Percentiles rank a stretch among this genome's conserved stretches.
Conservation (phyloP, 2,888 invertebrate genomes). For the Chrysolina oricalcia region DNA sequence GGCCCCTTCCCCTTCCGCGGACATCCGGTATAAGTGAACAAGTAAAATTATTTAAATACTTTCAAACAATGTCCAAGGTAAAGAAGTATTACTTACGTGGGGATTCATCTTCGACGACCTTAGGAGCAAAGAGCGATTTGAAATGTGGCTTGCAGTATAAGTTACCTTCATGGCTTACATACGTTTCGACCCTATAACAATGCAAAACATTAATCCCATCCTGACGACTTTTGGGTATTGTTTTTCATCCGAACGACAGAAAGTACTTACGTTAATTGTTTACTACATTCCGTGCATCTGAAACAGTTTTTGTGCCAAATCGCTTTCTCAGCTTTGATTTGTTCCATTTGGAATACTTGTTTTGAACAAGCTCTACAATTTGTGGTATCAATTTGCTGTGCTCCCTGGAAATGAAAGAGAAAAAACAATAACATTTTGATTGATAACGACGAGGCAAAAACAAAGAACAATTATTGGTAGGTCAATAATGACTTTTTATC, state of each 20-base stretch:
- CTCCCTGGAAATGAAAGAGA: constrained; percentile 66
- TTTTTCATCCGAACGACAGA: not conserved
- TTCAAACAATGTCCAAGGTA: too few relatives aligned
- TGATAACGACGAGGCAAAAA: not conserved
- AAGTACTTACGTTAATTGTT: constrained; percentile 87
- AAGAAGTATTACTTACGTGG: constrained; percentile 74
- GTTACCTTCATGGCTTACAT: constrained; percentile 91
- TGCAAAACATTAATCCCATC: constrained; percentile 16
- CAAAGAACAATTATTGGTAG: not conserved
- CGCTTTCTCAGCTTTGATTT: constrained; percentile 91
- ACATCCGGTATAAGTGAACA: too few relatives aligned
- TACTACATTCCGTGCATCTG: constrained; percentile 93
- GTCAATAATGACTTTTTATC: too few relatives aligned
- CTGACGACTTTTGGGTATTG: not conserved
- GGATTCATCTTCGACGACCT: constrained; percentile 84
- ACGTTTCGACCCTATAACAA: constrained; percentile 87
- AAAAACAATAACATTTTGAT: not conserved
- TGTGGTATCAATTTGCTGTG: constrained; percentile 73
- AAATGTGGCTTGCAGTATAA: constrained; percentile 96
- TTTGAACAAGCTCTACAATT: constrained; percentile 90
- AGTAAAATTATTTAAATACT: too few relatives aligned
- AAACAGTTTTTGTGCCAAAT: constrained; percentile 97
- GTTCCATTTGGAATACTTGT: constrained; percentile 97
- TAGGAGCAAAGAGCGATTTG: constrained; percentile 92
- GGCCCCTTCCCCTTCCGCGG: too few relatives aligned